These are phyloP conservation scores for Drosophila repletoides DNA, from an alignment of 1,140 invertebrate genomes.

Conservation along the genomic window DNA sequence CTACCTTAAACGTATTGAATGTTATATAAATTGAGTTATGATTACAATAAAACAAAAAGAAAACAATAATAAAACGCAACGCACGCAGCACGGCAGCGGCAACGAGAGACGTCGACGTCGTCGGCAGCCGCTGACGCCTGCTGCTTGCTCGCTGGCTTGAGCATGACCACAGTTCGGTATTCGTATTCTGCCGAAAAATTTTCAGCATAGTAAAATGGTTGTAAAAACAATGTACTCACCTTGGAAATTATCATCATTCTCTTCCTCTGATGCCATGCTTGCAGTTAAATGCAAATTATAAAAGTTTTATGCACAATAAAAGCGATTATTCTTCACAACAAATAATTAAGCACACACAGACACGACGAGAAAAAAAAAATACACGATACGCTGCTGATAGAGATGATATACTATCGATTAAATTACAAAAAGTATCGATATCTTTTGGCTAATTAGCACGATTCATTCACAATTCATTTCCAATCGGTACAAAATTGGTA, in stretches of 20 bases:
- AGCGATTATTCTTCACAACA: conserved; percentile 71
- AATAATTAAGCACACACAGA: conserved; percentile 78
- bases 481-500: too few species aligned
- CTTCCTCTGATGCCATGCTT: conserved; percentile 80
- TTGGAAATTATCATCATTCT: conserved; percentile 80
- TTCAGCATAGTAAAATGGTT: conserved; percentile 39
- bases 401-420: conserved; percentile 23
- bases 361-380: conserved; percentile 72
- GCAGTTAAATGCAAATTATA: conserved; percentile 59
- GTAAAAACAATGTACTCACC: conserved; percentile 68
- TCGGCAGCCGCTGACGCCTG: conserved; percentile 63
- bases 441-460: too few species aligned
- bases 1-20: background rate
- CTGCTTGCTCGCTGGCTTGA: conserved; percentile 59
- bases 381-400: conserved; percentile 39
- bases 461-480: too few species aligned
- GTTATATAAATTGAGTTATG: background rate
- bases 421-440: too few species aligned
- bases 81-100: conserved; percentile 26
- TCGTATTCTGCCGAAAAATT: conserved; percentile 59
- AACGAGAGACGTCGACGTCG: conserved; percentile 39
- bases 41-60: conserved; percentile 25
- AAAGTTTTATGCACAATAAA: conserved; percentile 67
- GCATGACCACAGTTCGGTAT: conserved; percentile 70
- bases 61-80: conserved; percentile 52